Base-by-base conservation (phyloP, 2,113 vertebrate genomes). In the Ptyas mucosa region DNA sequence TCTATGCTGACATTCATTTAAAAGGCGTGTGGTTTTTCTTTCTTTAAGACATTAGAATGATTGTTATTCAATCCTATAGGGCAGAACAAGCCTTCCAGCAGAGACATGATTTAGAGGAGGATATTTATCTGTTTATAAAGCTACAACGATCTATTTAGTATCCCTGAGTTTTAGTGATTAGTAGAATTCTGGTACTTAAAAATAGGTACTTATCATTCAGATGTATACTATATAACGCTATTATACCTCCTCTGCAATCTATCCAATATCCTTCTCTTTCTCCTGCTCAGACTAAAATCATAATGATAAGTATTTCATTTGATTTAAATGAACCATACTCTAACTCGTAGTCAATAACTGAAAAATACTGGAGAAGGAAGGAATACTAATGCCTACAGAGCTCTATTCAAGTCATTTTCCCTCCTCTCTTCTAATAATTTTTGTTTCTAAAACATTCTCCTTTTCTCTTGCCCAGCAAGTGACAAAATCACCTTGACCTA, bases 401-500 rank as follows among this genome's bases (percentile, higher is more conserved):
- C 57, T 86, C 12, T 2, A 11, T 58, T 94, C 3, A 90, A 23
- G 64, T 94, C 18, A 11, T 39, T 7, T 1, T 11, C 15, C 53
- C 49, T 23, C 0, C 14, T 12, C 9, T 87, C 51, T 85, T 43
- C 93, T 89, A 43, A 81, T 0, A 0, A 29, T 6, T 14, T 81
- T 8, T 91, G 3, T 54, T 93, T 26, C 34, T 49, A 87, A 3
- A 18, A 4, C 53, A 9, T 20, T 24, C 6, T 81, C 26, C 49
- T 11, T 43, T 88, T 20, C 85, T 88, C 20, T 39, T 92, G 57
- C 34, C 46, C 54, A 87, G 46, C 85, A 75, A 94, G 81, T 55
- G 90, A 88, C 88, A 94, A 90, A 52, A 87, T 96, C 94, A 96
- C 94, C 94, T 96, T 96, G 94, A 96, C 96, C 95, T 95, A 93